These are phyloP conservation scores for Myotis myotis DNA, from an alignment of 2,797 vertebrate genomes.

Conservation along the genomic window DNA sequence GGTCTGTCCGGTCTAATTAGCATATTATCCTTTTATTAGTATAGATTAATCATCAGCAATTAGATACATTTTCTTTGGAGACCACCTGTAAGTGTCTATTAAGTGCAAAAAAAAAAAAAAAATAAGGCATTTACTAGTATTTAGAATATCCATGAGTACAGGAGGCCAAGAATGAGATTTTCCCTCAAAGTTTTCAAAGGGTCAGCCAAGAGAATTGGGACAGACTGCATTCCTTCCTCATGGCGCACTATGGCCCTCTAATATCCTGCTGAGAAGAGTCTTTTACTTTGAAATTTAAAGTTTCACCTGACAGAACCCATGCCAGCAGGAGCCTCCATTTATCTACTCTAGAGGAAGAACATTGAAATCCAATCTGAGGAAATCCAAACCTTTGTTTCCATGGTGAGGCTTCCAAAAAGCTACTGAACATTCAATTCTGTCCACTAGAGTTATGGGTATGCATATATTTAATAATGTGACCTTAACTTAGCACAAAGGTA, in stretches of 20 bases:
- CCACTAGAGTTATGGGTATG: conserved; percentile 37
- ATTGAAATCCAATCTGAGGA: conserved; percentile 64
- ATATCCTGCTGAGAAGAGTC: conserved; percentile 63
- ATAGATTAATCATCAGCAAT: neutral
- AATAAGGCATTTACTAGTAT: conserved; percentile 43
- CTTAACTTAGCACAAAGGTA: conserved; percentile 57
- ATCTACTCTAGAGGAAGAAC: conserved; percentile 68
- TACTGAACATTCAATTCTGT: conserved; percentile 60
- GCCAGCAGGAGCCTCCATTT: conserved; percentile 71
- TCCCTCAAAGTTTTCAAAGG: conserved; percentile 68
- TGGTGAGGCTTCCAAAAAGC: conserved; percentile 64
- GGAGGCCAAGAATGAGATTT: conserved; percentile 59
- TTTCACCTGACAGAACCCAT: conserved; percentile 66
- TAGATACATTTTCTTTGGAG: conserved; percentile 31
- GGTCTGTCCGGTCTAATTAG: too few relatives aligned
- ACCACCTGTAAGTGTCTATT: conserved; percentile 55
- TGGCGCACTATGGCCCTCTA: conserved; percentile 43
- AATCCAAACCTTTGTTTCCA: conserved; percentile 69
- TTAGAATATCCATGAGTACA: conserved; percentile 50
- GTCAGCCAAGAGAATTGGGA: conserved; percentile 54
- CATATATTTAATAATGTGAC: conserved; percentile 61
- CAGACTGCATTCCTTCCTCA: conserved; percentile 51
- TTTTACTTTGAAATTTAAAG: conserved; percentile 72
- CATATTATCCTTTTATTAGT: too few relatives aligned
- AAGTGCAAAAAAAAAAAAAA: conserved; percentile 58